Base-by-base conservation (phyloP, 2,888 invertebrate species). In the Ecdyonurus torrentis region DNA sequence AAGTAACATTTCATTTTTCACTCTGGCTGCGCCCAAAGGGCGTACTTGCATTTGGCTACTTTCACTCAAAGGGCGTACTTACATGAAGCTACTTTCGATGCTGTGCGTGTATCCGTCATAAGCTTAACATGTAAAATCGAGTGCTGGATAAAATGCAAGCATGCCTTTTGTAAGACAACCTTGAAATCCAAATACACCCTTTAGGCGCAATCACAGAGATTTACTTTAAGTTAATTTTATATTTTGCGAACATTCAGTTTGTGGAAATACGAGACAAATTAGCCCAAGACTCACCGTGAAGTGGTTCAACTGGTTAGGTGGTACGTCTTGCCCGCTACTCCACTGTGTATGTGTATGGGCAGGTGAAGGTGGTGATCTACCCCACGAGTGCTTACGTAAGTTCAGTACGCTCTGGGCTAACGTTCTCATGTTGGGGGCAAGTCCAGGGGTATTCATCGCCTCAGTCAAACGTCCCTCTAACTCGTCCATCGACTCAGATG, bases 371-470 rank as follows among this genome's bases (percentile, higher is more conserved):
- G 55, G 55, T 18, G 15, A 18, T 55, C 55, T 55, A 22, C 55
- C 55, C 55, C 55, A 55, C 3, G 55, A 5, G 19, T 55, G 55
- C 7, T 55, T 5, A 64, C 73, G 70, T 62, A 76, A 68, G 64
- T 69, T 70, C 25, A 73, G 64, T 23, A 75, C 74, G 52, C 72
- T 72, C 63, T 74, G 71, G 53, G 75, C 67, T 53, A 75, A 64
- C 65, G 68, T 68, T 58, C 69, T 64, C 24, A 70, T 69, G 10
- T 71, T 69, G 58, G 71, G 70, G 58, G 68, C 68, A 24, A 72
- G 66, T 25, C 69, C 67, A 19, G 68, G 68, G 50, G 70, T 71
- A 2, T 69, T 60, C 22, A 59, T 59, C 61, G 70, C 66, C 24
- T 70, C 66, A 15, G 65, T 60, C 63, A 75, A 70, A 25, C 75